Evolutionary conservation across 2,113 vertebrate species (phyloP).

Genomic region (Pseudopodoces humilis): DNA sequence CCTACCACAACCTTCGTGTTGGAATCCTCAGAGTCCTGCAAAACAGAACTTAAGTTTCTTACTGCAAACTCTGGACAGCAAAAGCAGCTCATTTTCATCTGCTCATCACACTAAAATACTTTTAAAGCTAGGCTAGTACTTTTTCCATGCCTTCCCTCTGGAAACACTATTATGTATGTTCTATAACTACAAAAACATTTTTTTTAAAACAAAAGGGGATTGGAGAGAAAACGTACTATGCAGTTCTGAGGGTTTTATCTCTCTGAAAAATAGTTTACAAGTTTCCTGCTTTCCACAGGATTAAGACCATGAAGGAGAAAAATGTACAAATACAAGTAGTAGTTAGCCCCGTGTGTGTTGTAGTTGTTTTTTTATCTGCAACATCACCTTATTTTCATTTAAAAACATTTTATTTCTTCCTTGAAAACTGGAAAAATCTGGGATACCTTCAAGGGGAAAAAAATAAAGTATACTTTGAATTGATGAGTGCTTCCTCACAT

Average conservation of each 20-base stretch:
- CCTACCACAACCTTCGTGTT: fast-evolving
- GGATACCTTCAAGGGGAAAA: neutral
- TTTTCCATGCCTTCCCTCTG: neutral
- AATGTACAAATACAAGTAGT: neutral
- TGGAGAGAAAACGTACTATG: neutral
- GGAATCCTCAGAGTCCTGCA: neutral
- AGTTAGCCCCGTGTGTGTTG: neutral
- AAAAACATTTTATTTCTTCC: neutral
- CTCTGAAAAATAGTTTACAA: neutral
- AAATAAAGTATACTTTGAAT: neutral
- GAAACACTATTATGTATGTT: neutral
- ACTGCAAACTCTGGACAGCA: neutral
- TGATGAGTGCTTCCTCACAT: neutral
- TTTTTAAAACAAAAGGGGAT: neutral
- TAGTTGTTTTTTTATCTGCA: neutral
- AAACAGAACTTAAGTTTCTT: neutral
- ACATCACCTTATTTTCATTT: neutral
- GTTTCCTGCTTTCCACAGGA: neutral
- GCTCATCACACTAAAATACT: neutral
- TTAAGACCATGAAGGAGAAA: neutral
- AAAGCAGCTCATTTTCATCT: neutral
- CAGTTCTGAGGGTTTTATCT: neutral
- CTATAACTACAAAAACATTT: neutral
- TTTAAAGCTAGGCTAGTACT: neutral
- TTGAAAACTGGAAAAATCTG: neutral